A percentile compares a stretch with the other conserved stretches of the same genome.
Conservation (phyloP, 2,888 invertebrate genomes). For the Euplagia quadripunctaria region DNA sequence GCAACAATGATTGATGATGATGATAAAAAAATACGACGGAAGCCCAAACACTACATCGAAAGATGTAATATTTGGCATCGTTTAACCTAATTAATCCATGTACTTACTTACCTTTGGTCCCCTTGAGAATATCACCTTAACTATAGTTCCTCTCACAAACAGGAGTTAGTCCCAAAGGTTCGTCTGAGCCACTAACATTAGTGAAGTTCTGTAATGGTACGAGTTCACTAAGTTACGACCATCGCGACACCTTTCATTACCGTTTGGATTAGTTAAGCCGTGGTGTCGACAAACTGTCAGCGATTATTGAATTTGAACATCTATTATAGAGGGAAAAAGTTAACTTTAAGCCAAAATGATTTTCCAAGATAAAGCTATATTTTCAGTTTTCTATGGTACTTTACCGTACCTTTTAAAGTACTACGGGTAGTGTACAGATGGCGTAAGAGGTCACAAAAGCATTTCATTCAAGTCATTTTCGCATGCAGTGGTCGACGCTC, state of each 20-base stretch:
- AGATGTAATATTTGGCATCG: background rate
- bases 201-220: conserved; percentile 41
- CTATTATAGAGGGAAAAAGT: too few species aligned
- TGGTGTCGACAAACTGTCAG: background rate
- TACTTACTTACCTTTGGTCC: background rate
- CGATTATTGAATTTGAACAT: background rate
- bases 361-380: too few species aligned
- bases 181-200: conserved; percentile 37
- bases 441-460: too few species aligned
- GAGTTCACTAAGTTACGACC: conserved; percentile 35
- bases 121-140: conserved; percentile 9
- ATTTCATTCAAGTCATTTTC: too few species aligned
- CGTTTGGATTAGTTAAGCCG: conserved; percentile 23
- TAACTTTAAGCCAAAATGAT: too few species aligned
- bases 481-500: too few species aligned
- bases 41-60: background rate
- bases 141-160: conserved; percentile 17
- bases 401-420: too few species aligned
- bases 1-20: background rate
- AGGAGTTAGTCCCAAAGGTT: conserved; percentile 31
- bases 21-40: background rate
- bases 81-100: background rate
- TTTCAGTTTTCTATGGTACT: too few species aligned
- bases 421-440: too few species aligned
- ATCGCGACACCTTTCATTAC: conserved; percentile 46